These are phyloP conservation scores for Morphnarchus princeps DNA, from an alignment of 2,113 vertebrate species.

Conservation along the genomic window DNA sequence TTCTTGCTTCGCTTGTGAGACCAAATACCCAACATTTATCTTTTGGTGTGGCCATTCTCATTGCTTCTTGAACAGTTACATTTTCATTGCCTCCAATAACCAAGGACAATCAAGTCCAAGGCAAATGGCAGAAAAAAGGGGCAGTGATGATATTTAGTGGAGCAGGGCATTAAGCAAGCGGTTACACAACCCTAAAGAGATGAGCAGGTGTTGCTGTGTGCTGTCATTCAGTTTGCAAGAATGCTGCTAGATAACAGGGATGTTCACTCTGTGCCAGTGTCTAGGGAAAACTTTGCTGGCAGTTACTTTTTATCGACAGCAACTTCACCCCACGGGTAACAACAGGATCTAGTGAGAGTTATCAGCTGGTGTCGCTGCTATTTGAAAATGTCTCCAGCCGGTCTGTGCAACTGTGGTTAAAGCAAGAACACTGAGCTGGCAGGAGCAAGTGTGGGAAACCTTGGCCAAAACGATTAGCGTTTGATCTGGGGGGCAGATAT, in stretches of 20 bases:
- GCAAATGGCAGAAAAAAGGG: background rate
- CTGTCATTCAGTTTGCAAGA: background rate
- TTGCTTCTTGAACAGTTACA: background rate
- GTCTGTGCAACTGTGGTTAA: background rate
- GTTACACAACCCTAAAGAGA: background rate
- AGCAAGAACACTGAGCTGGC: background rate
- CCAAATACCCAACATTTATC: background rate
- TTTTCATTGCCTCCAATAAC: background rate
- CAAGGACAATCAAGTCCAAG: background rate
- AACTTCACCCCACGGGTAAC: background rate
- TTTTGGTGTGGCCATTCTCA: background rate
- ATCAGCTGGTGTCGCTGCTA: background rate
- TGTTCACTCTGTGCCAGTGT: background rate
- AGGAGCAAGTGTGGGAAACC: background rate
- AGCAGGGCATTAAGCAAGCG: background rate
- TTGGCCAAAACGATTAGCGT: background rate
- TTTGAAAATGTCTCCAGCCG: background rate
- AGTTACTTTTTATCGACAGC: background rate
- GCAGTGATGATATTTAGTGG: background rate
- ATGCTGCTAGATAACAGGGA: background rate
- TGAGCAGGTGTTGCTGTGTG: background rate
- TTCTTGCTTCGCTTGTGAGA: background rate
- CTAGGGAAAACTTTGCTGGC: background rate
- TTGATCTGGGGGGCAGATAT: background rate
- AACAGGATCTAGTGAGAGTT: background rate